phyloP scores from a whole-genome alignment of 2,113 vertebrate species.

The Motacilla tschutschensis region DNA sequence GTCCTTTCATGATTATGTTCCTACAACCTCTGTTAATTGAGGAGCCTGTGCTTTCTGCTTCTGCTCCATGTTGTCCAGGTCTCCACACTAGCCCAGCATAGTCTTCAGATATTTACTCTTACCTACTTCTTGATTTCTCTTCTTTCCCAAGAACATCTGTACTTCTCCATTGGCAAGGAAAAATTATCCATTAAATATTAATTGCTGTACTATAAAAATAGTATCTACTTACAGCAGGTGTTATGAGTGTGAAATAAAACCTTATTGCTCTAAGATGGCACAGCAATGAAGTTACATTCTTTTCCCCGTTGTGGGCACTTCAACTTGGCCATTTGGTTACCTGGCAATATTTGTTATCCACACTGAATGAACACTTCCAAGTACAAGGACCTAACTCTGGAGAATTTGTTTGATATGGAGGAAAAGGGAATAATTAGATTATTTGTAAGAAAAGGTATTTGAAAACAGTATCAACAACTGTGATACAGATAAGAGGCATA shows the following conservation, averaged over 20 bases:
- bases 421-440: not conserved
- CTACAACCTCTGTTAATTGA: not conserved
- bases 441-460: not conserved
- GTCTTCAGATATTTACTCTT: not conserved
- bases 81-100: fast-evolving
- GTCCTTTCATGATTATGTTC: not conserved
- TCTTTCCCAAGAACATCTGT: not conserved
- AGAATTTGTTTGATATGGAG: not conserved
- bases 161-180: not conserved
- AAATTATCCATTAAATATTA: not conserved
- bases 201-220: not conserved
- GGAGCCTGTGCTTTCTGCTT: not conserved
- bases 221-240: not conserved
- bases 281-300: not conserved
- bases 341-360: not conserved
- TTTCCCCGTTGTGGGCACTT: not conserved
- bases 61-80: fast-evolving
- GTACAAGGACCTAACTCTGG: not conserved
- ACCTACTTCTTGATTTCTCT: not conserved
- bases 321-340: fast-evolving
- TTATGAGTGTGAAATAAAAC: not conserved
- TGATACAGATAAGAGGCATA: not conserved
- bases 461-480: not conserved
- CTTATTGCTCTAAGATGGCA: not conserved
- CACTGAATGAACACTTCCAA: not conserved